Evolutionary conservation across 2,113 vertebrate genomes (phyloP).

Genomic region (Orcinus orca): DNA sequence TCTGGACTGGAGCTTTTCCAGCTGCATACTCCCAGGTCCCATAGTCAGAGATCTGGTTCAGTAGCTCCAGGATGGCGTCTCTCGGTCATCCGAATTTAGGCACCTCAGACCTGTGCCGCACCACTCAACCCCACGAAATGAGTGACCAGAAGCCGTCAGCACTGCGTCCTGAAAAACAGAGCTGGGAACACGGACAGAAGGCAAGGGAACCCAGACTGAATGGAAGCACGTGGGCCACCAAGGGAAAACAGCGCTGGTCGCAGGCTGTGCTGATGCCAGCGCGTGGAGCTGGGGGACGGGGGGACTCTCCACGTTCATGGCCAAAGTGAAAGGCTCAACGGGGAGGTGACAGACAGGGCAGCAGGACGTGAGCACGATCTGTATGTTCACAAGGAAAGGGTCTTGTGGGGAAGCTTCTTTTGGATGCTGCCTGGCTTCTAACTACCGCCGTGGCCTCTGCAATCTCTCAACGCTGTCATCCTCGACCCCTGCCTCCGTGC

Average conservation of each 20-base stretch:
- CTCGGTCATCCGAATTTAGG: accelerated
- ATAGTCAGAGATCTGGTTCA: not conserved
- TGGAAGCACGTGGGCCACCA: not conserved
- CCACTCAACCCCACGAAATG: not conserved
- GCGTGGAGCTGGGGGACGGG: not conserved
- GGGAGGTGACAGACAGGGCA: not conserved
- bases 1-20: not conserved
- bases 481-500: accelerated
- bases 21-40: not conserved
- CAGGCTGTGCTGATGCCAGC: not conserved
- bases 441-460: not conserved
- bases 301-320: accelerated
- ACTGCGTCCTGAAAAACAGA: accelerated
- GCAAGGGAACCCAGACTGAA: not conserved
- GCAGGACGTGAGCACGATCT: accelerated
- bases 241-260: accelerated
- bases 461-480: not conserved
- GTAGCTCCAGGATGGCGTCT: not conserved
- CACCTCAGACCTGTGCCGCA: not conserved
- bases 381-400: not conserved
- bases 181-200: not conserved
- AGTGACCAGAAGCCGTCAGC: not conserved
- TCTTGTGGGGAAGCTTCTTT: not conserved
- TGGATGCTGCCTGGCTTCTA: not conserved
- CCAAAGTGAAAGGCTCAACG: not conserved